Evolutionary conservation across 2,888 invertebrate species (phyloP).

Genomic region (Amitus sp.): DNA sequence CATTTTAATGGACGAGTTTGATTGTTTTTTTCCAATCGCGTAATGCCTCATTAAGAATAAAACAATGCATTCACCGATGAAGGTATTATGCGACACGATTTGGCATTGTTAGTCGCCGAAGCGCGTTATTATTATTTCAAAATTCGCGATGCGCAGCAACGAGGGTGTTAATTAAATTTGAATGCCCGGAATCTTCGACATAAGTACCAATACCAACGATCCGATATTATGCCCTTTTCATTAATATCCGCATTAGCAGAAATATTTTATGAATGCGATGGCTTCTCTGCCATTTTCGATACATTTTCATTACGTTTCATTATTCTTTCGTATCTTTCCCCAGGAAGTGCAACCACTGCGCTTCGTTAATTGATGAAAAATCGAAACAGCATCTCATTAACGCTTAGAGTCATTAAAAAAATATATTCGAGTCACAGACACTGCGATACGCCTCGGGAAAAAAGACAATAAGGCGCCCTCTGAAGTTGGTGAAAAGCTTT

Average conservation of each 20-base stretch:
- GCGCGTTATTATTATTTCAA: slow-evolving; percentile 25
- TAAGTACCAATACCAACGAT: slow-evolving; percentile 30
- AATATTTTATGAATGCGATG: neutral
- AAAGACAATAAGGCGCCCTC: too few relatives aligned
- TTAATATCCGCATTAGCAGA: slow-evolving; percentile 2
- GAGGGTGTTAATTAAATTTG: slow-evolving; percentile 34
- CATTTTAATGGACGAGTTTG: neutral
- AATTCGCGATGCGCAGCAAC: slow-evolving; percentile 30
- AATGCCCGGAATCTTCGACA: slow-evolving; percentile 18
- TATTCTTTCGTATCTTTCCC: slow-evolving; percentile 12
- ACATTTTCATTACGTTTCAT: slow-evolving; percentile 4
- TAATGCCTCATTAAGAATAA: slow-evolving; percentile 28
- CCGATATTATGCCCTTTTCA: slow-evolving; percentile 15
- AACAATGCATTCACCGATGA: slow-evolving; percentile 16
- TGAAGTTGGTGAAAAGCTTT: too few relatives aligned
- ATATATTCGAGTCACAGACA: slow-evolving; percentile 32
- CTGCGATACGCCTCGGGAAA: slow-evolving; percentile 31
- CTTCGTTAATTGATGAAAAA: slow-evolving; percentile 54
- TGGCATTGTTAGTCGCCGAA: slow-evolving; percentile 26
- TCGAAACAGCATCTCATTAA: slow-evolving; percentile 54
- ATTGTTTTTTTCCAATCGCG: neutral
- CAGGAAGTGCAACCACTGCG: slow-evolving; percentile 28
- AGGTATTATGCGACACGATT: slow-evolving; percentile 14
- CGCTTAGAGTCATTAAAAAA: slow-evolving; percentile 54
- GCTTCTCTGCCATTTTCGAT: neutral